Evolutionary conservation across 2,797 vertebrate genomes (phyloP).

Genomic region (Arctocebus calabarensis): DNA sequence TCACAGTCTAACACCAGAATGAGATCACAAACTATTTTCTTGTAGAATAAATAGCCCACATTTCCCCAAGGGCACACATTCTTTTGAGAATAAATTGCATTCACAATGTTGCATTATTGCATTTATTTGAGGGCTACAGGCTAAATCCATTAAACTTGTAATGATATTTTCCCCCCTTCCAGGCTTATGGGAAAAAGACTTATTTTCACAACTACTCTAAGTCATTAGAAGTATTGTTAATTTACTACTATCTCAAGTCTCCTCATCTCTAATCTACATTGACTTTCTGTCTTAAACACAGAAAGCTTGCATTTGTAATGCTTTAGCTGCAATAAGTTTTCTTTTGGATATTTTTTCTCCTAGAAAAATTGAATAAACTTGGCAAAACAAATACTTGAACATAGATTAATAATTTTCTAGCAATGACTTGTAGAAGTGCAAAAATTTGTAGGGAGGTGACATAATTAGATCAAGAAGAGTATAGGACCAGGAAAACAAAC

Average conservation of each 20-base stretch:
- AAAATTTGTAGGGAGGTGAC: neutral
- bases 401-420: slow-evolving; percentile 47
- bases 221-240: slow-evolving; percentile 77
- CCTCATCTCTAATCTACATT: slow-evolving; percentile 70
- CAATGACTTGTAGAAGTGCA: neutral
- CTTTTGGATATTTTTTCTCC: slow-evolving; percentile 14
- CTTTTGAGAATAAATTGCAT: slow-evolving; percentile 71
- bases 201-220: slow-evolving; percentile 68
- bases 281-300: slow-evolving; percentile 70
- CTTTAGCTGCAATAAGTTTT: slow-evolving; percentile 41
- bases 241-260: slow-evolving; percentile 71
- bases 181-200: slow-evolving; percentile 67
- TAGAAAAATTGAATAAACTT: slow-evolving; percentile 47
- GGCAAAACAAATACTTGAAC: slow-evolving; percentile 13
- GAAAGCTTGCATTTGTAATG: slow-evolving; percentile 64
- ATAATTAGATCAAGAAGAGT: slow-evolving; percentile 19
- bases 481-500: neutral
- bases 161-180: neutral
- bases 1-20: slow-evolving; percentile 17
- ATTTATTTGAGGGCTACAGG: slow-evolving; percentile 72
- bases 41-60: slow-evolving; percentile 40
- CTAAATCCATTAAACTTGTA: slow-evolving; percentile 74
- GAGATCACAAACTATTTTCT: slow-evolving; percentile 50
- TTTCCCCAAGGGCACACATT: slow-evolving; percentile 48
- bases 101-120: slow-evolving; percentile 67